These are phyloP conservation scores for Thinocorus orbignyianus DNA, from an alignment of 2,113 vertebrate species.

Conservation along the genomic window DNA sequence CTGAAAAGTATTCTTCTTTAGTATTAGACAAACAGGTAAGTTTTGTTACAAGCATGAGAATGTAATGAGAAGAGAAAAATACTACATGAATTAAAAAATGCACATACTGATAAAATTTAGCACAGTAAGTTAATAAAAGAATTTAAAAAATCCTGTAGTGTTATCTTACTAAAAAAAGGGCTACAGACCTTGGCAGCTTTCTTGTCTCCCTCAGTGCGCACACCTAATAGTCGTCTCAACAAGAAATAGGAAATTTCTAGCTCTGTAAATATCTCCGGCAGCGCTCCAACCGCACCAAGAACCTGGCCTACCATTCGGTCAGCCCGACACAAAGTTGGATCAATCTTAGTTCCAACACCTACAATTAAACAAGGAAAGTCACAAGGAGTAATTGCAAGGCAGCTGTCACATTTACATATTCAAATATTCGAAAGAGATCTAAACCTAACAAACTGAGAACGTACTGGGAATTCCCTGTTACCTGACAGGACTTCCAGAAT, in stretches of 20 bases:
- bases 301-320: constrained; percentile 99
- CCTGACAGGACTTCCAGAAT: background rate
- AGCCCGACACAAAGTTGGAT: constrained; percentile 94
- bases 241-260: constrained; percentile 98
- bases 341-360: constrained; percentile 99
- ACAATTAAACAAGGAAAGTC: background rate
- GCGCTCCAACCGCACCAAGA: constrained; percentile 92
- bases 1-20: background rate
- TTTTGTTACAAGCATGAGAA: background rate
- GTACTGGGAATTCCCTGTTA: background rate
- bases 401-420: background rate
- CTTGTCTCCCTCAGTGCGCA: constrained; percentile 97
- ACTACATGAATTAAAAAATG: background rate
- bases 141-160: background rate
- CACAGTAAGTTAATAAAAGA: background rate
- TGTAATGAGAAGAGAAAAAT: too few relatives aligned
- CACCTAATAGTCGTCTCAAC: constrained; percentile 90
- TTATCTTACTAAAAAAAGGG: background rate
- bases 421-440: background rate
- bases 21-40: background rate
- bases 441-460: background rate
- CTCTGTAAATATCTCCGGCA: constrained; percentile 98
- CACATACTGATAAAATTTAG: background rate
- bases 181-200: constrained; percentile 92
- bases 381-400: background rate